Base-by-base conservation (phyloP, 2,797 vertebrate species). In the Odontamblyopus rebecca region DNA sequence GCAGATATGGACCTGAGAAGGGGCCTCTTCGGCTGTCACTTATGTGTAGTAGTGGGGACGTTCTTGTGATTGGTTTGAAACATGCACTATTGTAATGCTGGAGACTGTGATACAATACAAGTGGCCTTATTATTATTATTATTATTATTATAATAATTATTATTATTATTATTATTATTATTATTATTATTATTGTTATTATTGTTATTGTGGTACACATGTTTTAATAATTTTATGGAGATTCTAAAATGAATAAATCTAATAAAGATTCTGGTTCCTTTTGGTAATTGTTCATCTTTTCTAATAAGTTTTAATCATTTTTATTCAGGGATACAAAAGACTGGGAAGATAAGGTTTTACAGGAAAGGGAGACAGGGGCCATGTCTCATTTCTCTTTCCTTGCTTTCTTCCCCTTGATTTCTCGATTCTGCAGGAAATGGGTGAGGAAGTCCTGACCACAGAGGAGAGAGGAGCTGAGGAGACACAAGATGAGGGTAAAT, bases 81-180 rank as follows among this genome's bases (percentile, higher is more conserved):
- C 16, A 53, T 75, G 54, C 67, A 69, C 65, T 72, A 67, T 68
- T 80, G 88, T 68, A 79, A 89, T 80, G 82, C 82, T 85, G 84
- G 78, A 74, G 79, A 67, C 78, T 82, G 67, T 81, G 74, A 84
- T 64, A 41, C 70, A 74, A 72, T 71, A 70, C 59, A 23, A 78
- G 84, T 86, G 83, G 79, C 86, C 90, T 92, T 93, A 78, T 5
- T 35, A 35, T 6, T 5, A 35, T 35, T 35, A 6, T 35, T 5
- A 35, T 35, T 5, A 35, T 35, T 5, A 35, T 35, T 35, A 6
- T 35, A 0, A 32, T 32, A 0, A 5, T 32, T 5, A 32, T 32
- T 5, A 5, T 32, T 5, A 5, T 35, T 5, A 35, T 35, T 5
- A 35, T 35, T 35, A 6, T 35, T 5, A 32, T 32, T 5, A 5